Base-by-base conservation (phyloP, 2,797 vertebrate genomes). In the Falco rusticolus region DNA sequence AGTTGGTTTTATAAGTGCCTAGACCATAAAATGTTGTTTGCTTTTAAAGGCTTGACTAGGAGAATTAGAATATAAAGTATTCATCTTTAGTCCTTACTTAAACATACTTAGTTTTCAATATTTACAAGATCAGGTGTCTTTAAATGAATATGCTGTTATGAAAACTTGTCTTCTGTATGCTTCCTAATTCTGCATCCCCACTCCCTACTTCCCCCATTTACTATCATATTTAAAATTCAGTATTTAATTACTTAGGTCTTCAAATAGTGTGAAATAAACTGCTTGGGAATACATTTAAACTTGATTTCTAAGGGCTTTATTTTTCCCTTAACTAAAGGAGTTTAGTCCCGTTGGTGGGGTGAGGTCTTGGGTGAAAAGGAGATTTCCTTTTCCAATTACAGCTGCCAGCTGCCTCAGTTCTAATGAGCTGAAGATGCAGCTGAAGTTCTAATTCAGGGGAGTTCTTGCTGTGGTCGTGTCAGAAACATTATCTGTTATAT, bases 381-480 rank as follows among this genome's bases (percentile, higher is more conserved):
- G 87, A 28, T 87, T 91, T 94, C 86, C 43, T 96, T 94, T 86
- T 83, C 74, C 80, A 89, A 47, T 93, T 95, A 59, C 5, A 12
- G 93, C 54, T 93, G 56, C 70, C 74, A 90, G 85, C 92, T 92
- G 74, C 72, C 77, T 95, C 51, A 15, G 43, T 75, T 95, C 53
- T 89, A 92, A 89, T 81, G 80, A 77, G 70, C 64, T 97, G 59
- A 74, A 48, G 60, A 71, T 87, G 65, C 68, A 89, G 66, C 70
- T 95, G 77, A 84, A 86, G 61, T 76, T 76, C 85, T 93, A 87
- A 84, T 89, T 89, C 68, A 76, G 18, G 24, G 53, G 76, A 74
- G 68, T 93, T 96, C 79, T 95, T 75, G 54, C 72, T 97, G 91
- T 75, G 60, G n/a, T 84, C 94, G 33, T 89, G 48, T 96, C 74